These are phyloP conservation scores for Monochamus saltuarius DNA, from an alignment of 1,140 invertebrate genomes.

Conservation along the genomic window DNA sequence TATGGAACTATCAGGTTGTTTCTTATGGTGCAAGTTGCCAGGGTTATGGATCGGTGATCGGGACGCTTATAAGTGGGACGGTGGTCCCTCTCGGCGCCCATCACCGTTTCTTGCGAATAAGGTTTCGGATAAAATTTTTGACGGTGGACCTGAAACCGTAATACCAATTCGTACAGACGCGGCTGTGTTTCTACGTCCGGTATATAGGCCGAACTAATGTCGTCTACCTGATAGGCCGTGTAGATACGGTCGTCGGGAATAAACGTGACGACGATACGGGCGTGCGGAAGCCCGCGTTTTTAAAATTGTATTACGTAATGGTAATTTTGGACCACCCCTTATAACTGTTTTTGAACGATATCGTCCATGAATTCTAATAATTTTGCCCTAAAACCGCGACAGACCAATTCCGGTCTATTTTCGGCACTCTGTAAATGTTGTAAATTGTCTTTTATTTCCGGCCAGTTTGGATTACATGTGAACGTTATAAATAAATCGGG, in stretches of 20 bases:
- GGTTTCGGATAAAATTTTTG: no score
- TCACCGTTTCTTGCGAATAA: neutral
- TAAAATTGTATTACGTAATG: conserved; percentile 3
- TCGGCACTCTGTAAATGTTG: neutral
- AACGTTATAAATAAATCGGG: conserved; percentile 21
- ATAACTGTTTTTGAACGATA: conserved; percentile 4
- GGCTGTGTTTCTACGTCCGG: no score
- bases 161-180: no score
- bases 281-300: conserved; percentile 16
- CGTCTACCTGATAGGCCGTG: no score
- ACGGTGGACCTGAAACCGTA: no score
- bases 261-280: conserved; percentile 7
- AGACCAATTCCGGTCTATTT: conserved; percentile 21
- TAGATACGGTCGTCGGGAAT: neutral
- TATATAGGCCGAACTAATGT: no score
- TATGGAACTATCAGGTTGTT: conserved; percentile 20
- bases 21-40: neutral
- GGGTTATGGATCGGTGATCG: neutral
- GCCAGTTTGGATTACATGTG: conserved; percentile 17
- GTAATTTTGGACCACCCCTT: neutral
- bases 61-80: neutral
- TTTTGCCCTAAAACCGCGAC: conserved; percentile 16
- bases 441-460: conserved; percentile 6
- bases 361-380: conserved; percentile 13
- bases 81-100: neutral